These are phyloP conservation scores for Odontomyia ornata DNA, from an alignment of 2,888 invertebrate species.

Conservation along the genomic window DNA sequence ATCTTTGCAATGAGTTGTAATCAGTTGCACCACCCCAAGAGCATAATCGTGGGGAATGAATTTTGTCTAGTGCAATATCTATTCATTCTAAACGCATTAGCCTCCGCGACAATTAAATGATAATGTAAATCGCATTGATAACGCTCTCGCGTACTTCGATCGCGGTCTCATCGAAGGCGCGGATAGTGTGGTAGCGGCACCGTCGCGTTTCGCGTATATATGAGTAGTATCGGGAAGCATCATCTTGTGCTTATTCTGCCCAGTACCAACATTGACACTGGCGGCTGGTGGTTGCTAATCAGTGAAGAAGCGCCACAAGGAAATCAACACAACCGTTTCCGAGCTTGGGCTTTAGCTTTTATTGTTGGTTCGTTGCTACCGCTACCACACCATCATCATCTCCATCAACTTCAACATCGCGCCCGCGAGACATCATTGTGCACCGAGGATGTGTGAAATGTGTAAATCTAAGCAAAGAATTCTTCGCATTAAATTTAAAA, in stretches of 20 bases:
- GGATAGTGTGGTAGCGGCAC: neutral
- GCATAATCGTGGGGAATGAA: too few species aligned
- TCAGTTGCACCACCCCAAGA: too few species aligned
- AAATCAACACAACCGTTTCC: neutral
- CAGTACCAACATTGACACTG: conserved; percentile 36
- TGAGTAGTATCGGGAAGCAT: conserved; percentile 11
- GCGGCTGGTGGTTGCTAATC: neutral
- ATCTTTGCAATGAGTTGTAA: neutral
- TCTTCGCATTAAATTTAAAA: conserved; percentile 3
- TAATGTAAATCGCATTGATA: conserved; percentile 28
- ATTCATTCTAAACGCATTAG: conserved; percentile 29
- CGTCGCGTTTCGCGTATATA: too few species aligned
- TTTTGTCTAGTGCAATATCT: neutral
- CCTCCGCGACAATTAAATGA: neutral
- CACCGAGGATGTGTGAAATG: conserved; percentile 22
- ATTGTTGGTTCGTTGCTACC: neutral
- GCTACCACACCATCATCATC: neutral
- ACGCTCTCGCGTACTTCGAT: conserved; percentile 3
- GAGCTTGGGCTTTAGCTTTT: neutral
- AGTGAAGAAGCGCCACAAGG: neutral
- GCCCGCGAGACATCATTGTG: neutral
- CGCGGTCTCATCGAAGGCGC: too few species aligned
- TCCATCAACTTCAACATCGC: neutral
- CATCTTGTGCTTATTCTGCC: conserved; percentile 11
- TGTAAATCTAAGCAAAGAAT: conserved; percentile 36